Evolutionary conservation across 2,797 vertebrate species (phyloP), one percentile per base, ranked within the genome.

Genomic region (Dipus sagitta): DNA sequence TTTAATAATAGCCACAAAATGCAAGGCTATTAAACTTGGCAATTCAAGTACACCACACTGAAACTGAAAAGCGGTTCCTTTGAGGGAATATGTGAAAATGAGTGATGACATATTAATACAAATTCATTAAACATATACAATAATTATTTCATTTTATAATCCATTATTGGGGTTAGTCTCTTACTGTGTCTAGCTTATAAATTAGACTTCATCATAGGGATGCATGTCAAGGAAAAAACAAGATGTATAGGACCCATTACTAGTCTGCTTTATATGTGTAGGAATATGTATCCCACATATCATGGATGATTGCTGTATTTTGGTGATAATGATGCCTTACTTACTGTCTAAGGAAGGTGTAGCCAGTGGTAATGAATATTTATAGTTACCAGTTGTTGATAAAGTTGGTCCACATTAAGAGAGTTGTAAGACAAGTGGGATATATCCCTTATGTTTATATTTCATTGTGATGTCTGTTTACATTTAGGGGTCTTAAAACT

Each of bases 401-500:
- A 15, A 88, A 65, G 24, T 32, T 68, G 64, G 13, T 21, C 28
- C 74, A 52, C 0, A 58, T 83, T 64, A 68, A 65, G 1, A 38
- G 28, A 8, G 67, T 67, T 26, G 82, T 5, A 67, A 72, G 15
- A 10, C 20, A 91, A 86, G 11, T n/a, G 86, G 72, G 32, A 90
- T 78, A 81, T 18, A 76, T 78, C 86, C 9, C 58, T 72, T 54
- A 23, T 74, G 20, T 89, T 92, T 34, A 30, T 75, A 74, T 87
- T 92, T 95, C 28, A 87, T 65, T 87, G 28, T 79, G n/a, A 42
- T 74, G 28, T 83, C 79, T 83, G 23, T 26, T 47, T 72, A 38
- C 78, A 65, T 85, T 88, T 83, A 79, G 72, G 65, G 2, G 38
- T 87, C 23, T 78, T 3, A 67, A 67, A 23, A 79, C 32, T 6